phyloP scores from a whole-genome alignment of 2,888 invertebrate genomes.

The Erpobdella octoculata region DNA sequence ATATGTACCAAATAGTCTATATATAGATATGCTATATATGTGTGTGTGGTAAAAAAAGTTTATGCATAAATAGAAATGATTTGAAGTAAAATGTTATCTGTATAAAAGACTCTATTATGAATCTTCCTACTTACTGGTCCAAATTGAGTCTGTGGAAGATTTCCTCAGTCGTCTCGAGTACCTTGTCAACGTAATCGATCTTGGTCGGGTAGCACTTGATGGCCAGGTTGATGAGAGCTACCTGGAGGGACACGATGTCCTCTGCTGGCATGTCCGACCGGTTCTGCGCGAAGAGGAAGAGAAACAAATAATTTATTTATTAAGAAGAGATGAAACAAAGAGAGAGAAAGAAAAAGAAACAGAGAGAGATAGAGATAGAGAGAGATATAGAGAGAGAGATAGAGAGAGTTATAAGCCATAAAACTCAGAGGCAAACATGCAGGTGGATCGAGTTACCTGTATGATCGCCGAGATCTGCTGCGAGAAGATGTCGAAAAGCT shows the following conservation, averaged over 20 bases:
- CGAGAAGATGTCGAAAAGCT: constrained; percentile 94
- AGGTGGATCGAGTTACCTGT: constrained; percentile 57
- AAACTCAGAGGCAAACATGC: neutral
- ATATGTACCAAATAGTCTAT: too few species aligned
- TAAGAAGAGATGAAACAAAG: too few species aligned
- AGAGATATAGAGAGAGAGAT: too few species aligned
- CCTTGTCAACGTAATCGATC: constrained; percentile 88
- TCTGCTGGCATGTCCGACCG: constrained; percentile 89
- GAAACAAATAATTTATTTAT: too few species aligned
- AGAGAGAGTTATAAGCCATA: neutral
- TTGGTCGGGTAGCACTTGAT: constrained; percentile 91
- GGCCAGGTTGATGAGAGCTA: constrained; percentile 82
- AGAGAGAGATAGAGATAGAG: too few species aligned
- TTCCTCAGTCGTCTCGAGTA: constrained; percentile 78
- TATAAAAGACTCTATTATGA: too few species aligned
- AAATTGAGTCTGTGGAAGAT: constrained; percentile 81
- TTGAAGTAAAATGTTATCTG: too few species aligned
- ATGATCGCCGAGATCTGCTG: constrained; percentile 92
- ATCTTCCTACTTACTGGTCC: constrained; percentile 66
- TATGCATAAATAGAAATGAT: too few species aligned
- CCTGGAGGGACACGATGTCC: constrained; percentile 89
- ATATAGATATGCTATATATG: too few species aligned
- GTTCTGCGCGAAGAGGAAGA: constrained; percentile 62
- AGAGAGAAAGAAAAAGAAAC: too few species aligned
- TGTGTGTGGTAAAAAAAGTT: too few species aligned